These are phyloP conservation scores for Epicauta chinensis DNA, from an alignment of 1,140 invertebrate genomes.

Conservation along the genomic window DNA sequence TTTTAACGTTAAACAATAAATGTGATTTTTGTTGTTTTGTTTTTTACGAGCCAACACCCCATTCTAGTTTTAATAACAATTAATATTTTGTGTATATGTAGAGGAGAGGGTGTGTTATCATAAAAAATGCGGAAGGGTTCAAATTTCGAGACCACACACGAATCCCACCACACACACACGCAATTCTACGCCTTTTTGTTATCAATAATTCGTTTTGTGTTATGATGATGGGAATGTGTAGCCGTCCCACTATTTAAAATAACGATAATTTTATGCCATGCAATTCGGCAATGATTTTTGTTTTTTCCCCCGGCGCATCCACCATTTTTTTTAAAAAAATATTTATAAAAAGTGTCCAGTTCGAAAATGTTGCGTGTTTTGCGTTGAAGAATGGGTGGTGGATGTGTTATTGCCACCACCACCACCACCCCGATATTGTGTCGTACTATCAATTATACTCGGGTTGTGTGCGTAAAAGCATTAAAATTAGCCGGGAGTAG, in stretches of 20 bases:
- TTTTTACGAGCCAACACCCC: background rate
- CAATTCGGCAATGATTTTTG: too few species aligned
- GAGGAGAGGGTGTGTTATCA: too few species aligned
- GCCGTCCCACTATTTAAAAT: too few species aligned
- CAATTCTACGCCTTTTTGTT: too few species aligned
- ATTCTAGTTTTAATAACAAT: too few species aligned
- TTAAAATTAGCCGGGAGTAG: constrained; percentile 35
- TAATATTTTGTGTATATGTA: too few species aligned
- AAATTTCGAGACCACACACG: constrained; percentile 18
- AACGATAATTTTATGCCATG: too few species aligned
- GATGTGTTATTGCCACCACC: constrained; percentile 10
- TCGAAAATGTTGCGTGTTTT: constrained; percentile 20
- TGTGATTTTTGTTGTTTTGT: background rate
- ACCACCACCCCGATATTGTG: constrained; percentile 7
- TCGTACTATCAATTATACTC: constrained; percentile 29
- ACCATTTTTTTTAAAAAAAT: too few species aligned
- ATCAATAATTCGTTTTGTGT: too few species aligned
- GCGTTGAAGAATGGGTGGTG: background rate
- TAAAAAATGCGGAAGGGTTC: background rate
- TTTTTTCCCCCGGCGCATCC: too few species aligned
- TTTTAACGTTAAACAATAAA: background rate
- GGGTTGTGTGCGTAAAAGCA: constrained; percentile 34
- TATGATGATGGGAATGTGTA: too few species aligned
- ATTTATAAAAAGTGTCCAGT: constrained; percentile 1
- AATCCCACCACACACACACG: constrained; percentile 17